Percentiles rank a stretch among this genome's conserved stretches.
Conservation (phyloP, 2,113 vertebrate species). For the Eulemur rufifrons region DNA sequence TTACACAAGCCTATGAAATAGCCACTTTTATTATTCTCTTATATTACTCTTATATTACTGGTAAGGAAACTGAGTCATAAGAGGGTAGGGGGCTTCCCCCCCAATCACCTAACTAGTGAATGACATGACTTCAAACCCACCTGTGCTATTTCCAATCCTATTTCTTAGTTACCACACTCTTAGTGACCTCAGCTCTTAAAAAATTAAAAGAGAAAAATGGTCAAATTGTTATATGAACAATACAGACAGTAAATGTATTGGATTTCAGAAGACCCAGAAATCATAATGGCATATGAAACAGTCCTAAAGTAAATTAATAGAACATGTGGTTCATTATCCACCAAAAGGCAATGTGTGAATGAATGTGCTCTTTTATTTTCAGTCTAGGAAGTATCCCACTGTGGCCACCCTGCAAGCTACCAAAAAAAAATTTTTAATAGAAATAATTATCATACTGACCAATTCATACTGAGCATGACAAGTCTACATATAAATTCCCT, state of each 20-base stretch:
- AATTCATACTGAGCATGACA: slow-evolving; percentile 39
- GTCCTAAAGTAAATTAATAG: slow-evolving; percentile 48
- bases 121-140: not conserved
- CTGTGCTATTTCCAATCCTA: not conserved
- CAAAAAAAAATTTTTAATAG: slow-evolving; percentile 3
- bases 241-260: not conserved
- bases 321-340: slow-evolving; percentile 62
- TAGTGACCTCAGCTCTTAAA: not conserved
- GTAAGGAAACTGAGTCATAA: slow-evolving; percentile 1
- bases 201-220: not conserved
- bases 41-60: not conserved
- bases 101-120: not conserved
- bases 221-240: not conserved
- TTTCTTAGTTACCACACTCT: not conserved
- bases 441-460: slow-evolving; percentile 50
- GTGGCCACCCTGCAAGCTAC: slow-evolving; percentile 50
- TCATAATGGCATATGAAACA: slow-evolving; percentile 29
- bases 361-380: slow-evolving; percentile 58
- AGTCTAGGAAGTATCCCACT: slow-evolving; percentile 49
- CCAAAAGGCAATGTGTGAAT: slow-evolving; percentile 48
- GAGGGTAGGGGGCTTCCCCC: not conserved
- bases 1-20: not conserved
- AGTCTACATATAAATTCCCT: slow-evolving; percentile 40
- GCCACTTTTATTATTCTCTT: not conserved
- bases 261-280: slow-evolving; percentile 51